phyloP scores from a whole-genome alignment of 2,888 invertebrate species.

The Panorpa germanica region DNA sequence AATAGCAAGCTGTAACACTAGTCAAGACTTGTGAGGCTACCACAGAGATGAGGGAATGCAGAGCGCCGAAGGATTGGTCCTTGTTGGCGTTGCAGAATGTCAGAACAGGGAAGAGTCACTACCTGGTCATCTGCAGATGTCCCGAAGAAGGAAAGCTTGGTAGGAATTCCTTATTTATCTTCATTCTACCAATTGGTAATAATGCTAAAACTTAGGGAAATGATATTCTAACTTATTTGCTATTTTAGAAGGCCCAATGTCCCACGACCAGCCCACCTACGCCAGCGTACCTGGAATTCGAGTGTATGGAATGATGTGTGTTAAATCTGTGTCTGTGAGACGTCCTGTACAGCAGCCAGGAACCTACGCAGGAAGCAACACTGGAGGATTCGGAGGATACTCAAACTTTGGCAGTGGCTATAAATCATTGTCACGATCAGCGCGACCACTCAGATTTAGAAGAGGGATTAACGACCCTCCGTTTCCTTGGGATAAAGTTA shows the following conservation, averaged over 20 bases:
- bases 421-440: no score
- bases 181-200: constrained; percentile 8
- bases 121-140: constrained; percentile 80
- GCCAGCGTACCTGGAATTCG: constrained; percentile 85
- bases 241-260: constrained; percentile 74
- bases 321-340: constrained; percentile 30
- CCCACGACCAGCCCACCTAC: constrained; percentile 84
- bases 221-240: constrained; percentile 6
- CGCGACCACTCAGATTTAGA: no score
- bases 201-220: constrained; percentile 9
- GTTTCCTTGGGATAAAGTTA: constrained; percentile 64
- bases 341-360: constrained; percentile 17
- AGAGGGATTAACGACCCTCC: no score
- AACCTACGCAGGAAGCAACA: constrained; percentile 12
- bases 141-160: constrained; percentile 69
- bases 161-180: constrained; percentile 23
- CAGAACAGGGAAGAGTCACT: constrained; percentile 84
- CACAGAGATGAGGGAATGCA: constrained; percentile 76
- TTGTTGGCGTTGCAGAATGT: constrained; percentile 78
- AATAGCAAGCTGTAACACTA: constrained; percentile 53
- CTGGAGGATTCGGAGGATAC: no score
- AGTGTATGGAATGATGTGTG: constrained; percentile 90
- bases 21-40: constrained; percentile 89
- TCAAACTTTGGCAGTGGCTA: no score
- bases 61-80: constrained; percentile 81